Conservation (phyloP, 2,113 vertebrate species). For the Gracilinanus agilis region DNA sequence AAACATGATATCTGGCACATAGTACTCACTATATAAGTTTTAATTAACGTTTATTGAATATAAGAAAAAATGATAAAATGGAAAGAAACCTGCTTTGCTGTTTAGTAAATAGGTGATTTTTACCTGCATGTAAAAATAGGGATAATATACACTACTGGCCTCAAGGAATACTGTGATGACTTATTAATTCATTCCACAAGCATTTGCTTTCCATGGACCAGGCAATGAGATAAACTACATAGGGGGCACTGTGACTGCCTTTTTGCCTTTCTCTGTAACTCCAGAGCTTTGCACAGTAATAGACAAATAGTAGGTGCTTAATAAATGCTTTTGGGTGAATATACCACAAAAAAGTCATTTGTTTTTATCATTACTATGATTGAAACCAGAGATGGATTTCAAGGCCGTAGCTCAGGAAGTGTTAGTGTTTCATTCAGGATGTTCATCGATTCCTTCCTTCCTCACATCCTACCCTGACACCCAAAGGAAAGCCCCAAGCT, state of each 20-base stretch:
- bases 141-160: background rate
- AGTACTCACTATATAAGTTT: background rate
- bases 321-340: background rate
- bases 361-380: background rate
- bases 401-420: background rate
- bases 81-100: background rate
- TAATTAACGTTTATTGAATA: background rate
- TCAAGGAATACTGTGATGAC: background rate
- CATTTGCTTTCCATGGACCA: background rate
- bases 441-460: rapidly evolving
- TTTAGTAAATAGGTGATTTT: background rate
- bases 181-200: background rate
- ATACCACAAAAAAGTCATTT: background rate
- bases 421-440: background rate
- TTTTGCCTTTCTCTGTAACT: background rate
- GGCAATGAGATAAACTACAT: background rate
- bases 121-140: background rate
- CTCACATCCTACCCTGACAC: background rate
- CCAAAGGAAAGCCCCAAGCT: background rate
- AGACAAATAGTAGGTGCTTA: background rate
- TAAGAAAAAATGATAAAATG: background rate
- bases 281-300: background rate
- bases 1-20: background rate
- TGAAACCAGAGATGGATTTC: background rate
- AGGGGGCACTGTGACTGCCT: background rate